A percentile compares a stretch with the other conserved stretches of the same genome.
phyloP scores from a whole-genome alignment of 2,888 invertebrate species.

The Netelia inedita region DNA sequence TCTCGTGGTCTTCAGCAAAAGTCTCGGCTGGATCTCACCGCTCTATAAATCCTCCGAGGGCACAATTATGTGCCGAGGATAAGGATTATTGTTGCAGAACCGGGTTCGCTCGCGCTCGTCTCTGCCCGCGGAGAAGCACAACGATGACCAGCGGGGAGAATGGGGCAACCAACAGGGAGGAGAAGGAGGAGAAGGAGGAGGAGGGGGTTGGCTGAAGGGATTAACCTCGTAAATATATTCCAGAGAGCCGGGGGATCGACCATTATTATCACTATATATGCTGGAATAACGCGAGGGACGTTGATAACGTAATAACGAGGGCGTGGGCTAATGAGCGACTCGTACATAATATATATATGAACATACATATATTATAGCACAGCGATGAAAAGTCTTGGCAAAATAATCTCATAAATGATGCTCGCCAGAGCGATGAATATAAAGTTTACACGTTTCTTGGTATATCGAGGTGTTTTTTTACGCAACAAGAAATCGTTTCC shows the following conservation, averaged over 20 bases:
- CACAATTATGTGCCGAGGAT: conserved; percentile 83
- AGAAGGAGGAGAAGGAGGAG: background rate
- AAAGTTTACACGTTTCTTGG: conserved; percentile 23
- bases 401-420: conserved; percentile 53
- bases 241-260: conserved; percentile 59
- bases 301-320: conserved; percentile 83
- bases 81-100: conserved; percentile 83
- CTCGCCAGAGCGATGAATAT: conserved; percentile 31
- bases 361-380: background rate
- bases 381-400: conserved; percentile 49
- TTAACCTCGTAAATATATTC: conserved; percentile 79
- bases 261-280: conserved; percentile 61
- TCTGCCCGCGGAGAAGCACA: conserved; percentile 44
- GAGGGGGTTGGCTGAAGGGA: conserved; percentile 61
- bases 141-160: conserved; percentile 15
- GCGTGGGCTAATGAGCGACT: conserved; percentile 81
- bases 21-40: conserved; percentile 67
- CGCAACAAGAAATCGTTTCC: no score
- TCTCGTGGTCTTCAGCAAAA: conserved; percentile 72
- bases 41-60: conserved; percentile 84
- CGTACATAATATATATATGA: conserved; percentile 40
- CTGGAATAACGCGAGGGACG: conserved; percentile 72
- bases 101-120: conserved; percentile 45
- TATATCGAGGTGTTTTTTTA: background rate
- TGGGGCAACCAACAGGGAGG: background rate